These are phyloP conservation scores for Vespertilio murinus DNA, from an alignment of 2,797 vertebrate genomes.

Conservation along the genomic window DNA sequence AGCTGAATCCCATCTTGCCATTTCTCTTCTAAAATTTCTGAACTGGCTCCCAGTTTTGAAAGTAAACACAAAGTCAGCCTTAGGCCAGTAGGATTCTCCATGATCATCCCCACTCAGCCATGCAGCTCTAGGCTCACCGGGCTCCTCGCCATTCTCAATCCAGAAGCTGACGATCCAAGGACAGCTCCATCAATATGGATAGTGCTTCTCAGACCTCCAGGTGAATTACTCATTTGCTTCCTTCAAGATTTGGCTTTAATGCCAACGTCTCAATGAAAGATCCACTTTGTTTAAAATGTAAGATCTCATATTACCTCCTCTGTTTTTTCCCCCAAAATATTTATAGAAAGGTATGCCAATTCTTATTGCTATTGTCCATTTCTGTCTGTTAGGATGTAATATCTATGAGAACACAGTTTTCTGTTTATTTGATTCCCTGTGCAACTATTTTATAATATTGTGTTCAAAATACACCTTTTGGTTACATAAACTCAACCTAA, in stretches of 20 bases:
- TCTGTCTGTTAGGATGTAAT: neutral
- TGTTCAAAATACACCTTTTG: neutral
- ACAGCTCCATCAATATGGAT: neutral
- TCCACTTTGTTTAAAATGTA: neutral
- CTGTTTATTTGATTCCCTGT: neutral
- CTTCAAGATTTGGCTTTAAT: neutral
- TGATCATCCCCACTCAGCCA: neutral
- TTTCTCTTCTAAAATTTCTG: neutral
- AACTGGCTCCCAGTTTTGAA: neutral
- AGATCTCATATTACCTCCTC: neutral
- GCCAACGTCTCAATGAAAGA: neutral
- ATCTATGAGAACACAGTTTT: neutral
- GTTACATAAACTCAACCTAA: neutral
- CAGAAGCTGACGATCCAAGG: accelerated
- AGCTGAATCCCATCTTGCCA: neutral
- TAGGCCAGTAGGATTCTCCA: no score
- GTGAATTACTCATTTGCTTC: neutral
- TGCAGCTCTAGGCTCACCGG: neutral
- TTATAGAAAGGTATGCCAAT: neutral
- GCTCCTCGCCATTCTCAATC: neutral
- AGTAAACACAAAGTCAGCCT: neutral
- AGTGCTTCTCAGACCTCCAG: neutral
- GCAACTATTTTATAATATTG: neutral
- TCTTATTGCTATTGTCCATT: neutral
- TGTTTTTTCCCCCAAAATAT: neutral